These are phyloP conservation scores for Dynastes maya DNA, from an alignment of 2,888 invertebrate genomes.

Conservation along the genomic window DNA sequence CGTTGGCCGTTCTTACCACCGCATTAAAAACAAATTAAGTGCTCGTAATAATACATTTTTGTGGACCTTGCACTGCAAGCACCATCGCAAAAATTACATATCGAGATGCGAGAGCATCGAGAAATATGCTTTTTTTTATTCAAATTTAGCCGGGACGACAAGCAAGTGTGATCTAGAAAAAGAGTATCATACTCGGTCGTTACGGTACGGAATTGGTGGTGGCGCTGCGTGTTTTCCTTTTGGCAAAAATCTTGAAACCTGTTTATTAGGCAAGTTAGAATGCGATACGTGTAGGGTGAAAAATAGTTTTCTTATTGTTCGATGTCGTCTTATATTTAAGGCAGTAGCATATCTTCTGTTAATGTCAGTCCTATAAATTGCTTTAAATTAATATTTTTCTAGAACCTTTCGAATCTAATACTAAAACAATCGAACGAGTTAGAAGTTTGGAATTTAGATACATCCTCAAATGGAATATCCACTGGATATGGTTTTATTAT, in stretches of 20 bases:
- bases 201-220: background rate
- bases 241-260: background rate
- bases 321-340: too few species aligned
- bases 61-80: constrained; percentile 24
- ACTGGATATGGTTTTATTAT: too few species aligned
- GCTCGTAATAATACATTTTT: constrained; percentile 40
- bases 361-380: too few species aligned
- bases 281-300: background rate
- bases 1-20: constrained; percentile 35
- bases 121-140: constrained; percentile 26
- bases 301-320: too few species aligned
- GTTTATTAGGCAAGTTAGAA: background rate
- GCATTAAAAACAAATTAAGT: constrained; percentile 46
- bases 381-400: too few species aligned
- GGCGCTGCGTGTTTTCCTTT: background rate
- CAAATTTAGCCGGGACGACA: constrained; percentile 22
- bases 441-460: too few species aligned
- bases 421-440: too few species aligned
- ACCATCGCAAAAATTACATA: constrained; percentile 39
- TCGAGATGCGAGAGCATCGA: constrained; percentile 23
- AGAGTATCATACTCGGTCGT: constrained; percentile 16
- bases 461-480: too few species aligned
- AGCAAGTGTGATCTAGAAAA: constrained; percentile 21
- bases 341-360: too few species aligned
- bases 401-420: too few species aligned